Evolutionary conservation across 2,797 vertebrate species (phyloP).

Genomic region (Chromobotia macracanthus): DNA sequence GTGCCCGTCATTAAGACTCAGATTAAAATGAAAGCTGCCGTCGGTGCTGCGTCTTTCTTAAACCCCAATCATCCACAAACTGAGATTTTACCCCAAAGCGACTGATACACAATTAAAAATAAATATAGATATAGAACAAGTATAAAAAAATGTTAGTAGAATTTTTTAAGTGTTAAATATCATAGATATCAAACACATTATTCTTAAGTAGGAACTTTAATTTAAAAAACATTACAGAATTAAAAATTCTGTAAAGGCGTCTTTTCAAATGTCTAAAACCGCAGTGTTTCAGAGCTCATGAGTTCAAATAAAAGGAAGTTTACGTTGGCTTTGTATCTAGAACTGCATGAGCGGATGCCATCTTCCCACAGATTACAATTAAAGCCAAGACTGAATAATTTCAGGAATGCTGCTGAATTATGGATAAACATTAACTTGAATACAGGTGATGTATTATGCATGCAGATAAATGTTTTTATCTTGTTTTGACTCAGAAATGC

Average conservation of each 20-base stretch:
- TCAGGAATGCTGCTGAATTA: background rate
- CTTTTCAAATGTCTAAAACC: no score
- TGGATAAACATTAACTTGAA: no score
- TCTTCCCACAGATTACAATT: conserved; percentile 3
- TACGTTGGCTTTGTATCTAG: conserved; percentile 17
- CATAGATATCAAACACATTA: no score
- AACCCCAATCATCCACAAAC: no score
- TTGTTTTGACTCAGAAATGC: background rate
- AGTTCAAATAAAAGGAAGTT: conserved; percentile 29
- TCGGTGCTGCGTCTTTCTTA: background rate
- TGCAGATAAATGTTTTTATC: background rate
- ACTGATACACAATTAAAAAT: no score
- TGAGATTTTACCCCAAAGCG: no score
- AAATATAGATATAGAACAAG: no score
- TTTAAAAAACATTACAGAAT: no score
- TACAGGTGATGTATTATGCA: background rate
- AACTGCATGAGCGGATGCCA: background rate
- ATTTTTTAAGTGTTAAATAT: no score
- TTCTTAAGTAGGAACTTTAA: no score
- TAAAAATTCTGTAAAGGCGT: no score
- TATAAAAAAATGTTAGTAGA: no score
- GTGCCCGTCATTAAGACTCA: background rate
- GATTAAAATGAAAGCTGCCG: background rate
- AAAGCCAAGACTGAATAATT: background rate
- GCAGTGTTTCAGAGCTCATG: background rate